Evolutionary conservation across 1,140 invertebrate genomes (phyloP), one percentile per base, ranked within the genome.

Genomic region (Drosophila kanapiae): DNA sequence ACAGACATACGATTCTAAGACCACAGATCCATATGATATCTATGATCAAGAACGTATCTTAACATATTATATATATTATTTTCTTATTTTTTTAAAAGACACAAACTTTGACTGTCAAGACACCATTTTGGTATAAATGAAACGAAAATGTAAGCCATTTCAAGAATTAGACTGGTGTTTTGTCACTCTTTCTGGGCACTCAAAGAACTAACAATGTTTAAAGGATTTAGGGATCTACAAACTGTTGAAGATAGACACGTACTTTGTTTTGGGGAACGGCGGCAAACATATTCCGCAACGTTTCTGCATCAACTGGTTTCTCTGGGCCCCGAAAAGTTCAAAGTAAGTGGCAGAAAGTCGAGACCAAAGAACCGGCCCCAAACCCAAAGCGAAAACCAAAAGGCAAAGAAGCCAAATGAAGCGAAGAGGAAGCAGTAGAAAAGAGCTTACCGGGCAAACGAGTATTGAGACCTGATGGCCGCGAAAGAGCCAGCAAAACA

Each of bases 291-390:
- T 78, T 88, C 61, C 29, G 68, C 84, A 84, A 80, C 78, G 80
- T 72, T 68, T 88, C 74, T 65, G 69, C 78, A 69, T 71, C 74
- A 84, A 88, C 84, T 88, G 84, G 84, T 88, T 88, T 80, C 57
- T 61, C 27, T 40, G 76, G 56, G 76, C 56, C 75, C 75, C 48
- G 11, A 77, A 71, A 48, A 59, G 42, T 63, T 40, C 35, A 71
- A 69, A 71, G 65, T 42, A 31, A 51, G 13, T 42, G 37, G 29
- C 80, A 56, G 51, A 49, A 71, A 79, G 60, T 18, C 60, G 49
- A 53, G 72, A 23, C 42, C 56, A 59, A 70, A 78, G 35, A 76
- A 80, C 82, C 67, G 67, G 74, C 54, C 78, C 29, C 67, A 57
- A 80, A 80, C 72, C 76, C 33, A 57, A 71, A 57, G 27, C n/a